These are phyloP conservation scores for Pavo muticus DNA, from an alignment of 2,113 vertebrate genomes.

Conservation along the genomic window DNA sequence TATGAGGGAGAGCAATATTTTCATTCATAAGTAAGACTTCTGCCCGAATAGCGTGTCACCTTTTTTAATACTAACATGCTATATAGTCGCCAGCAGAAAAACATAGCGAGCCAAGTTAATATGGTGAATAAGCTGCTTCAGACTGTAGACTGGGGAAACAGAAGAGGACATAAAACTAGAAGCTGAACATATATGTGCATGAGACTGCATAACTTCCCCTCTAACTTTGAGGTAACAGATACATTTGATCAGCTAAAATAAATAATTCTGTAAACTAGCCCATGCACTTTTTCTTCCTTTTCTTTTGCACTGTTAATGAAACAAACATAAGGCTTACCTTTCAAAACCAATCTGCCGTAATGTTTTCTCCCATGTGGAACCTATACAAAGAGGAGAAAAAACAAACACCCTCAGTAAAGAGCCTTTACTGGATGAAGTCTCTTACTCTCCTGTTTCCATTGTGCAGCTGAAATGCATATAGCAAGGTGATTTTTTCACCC, in stretches of 20 bases:
- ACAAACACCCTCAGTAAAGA: conserved; percentile 49
- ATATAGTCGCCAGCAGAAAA: background rate
- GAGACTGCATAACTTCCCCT: background rate
- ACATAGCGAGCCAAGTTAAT: background rate
- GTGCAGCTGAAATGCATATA: background rate
- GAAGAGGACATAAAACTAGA: background rate
- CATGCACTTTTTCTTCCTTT: background rate
- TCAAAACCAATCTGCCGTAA: conserved; percentile 96
- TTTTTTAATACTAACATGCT: background rate
- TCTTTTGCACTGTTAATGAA: background rate
- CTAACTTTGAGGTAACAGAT: background rate
- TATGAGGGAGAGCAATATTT: background rate
- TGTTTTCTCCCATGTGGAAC: conserved; percentile 94
- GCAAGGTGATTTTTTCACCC: background rate
- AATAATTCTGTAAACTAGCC: background rate
- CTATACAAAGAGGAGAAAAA: conserved; percentile 76
- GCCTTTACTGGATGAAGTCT: background rate
- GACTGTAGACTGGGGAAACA: background rate
- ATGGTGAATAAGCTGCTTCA: background rate
- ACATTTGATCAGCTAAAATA: background rate
- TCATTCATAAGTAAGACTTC: conserved; percentile 18
- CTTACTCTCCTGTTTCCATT: background rate
- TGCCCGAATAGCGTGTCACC: background rate
- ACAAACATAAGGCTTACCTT: conserved; percentile 83
- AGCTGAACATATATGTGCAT: background rate